Evolutionary conservation across 2,888 invertebrate genomes (phyloP), one percentile per base, ranked within the genome.

Genomic region (Ormyrus rosae): DNA sequence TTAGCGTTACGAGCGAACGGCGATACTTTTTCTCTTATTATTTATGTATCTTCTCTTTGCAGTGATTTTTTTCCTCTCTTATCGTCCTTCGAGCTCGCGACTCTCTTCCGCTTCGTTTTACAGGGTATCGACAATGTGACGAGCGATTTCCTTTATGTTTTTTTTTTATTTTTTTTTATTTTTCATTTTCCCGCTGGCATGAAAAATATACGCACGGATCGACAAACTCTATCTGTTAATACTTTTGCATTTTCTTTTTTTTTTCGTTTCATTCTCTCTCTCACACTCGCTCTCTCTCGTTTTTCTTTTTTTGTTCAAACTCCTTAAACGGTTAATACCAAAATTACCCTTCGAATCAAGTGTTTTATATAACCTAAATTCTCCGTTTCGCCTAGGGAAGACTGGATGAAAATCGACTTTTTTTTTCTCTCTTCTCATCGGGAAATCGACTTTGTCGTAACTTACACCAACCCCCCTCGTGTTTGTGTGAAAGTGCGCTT

Each of bases 361-460:
- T 78, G 61, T 77, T 51, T 34, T 64, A 58, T 74, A 50, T 74
- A 82, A 82, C 78, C 78, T 82, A 78, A 78, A 78, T 76, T 72
- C 75, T 78, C 53, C 50, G 60, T 81, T 82, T 83, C 83, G 82
- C 83, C 83, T 84, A 83, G 83, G 85, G 86, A 86, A 86, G 86
- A 86, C 85, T 85, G 83, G 81, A 82, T 83, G 83, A 80, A 82
- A 82, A 83, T 83, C 81, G 82, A 82, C 77, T 67, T 69, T 77
- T 75, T 75, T 81, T 75, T 69, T 76, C 56, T 76, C 56, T 77
- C 75, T 72, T n/a, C 45, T 64, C 58, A 67, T 46, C 82, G 64
- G 69, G 73, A 65, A 82, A 77, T 75, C 82, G 75, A 78, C 65
- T 80, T 68, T 61, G 60, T 69, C 65, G 6, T 64, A 78, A 78